Evolutionary conservation across 2,113 vertebrate genomes (phyloP), one percentile per base, ranked within the genome.

Genomic region (Tragelaphus scriptus): DNA sequence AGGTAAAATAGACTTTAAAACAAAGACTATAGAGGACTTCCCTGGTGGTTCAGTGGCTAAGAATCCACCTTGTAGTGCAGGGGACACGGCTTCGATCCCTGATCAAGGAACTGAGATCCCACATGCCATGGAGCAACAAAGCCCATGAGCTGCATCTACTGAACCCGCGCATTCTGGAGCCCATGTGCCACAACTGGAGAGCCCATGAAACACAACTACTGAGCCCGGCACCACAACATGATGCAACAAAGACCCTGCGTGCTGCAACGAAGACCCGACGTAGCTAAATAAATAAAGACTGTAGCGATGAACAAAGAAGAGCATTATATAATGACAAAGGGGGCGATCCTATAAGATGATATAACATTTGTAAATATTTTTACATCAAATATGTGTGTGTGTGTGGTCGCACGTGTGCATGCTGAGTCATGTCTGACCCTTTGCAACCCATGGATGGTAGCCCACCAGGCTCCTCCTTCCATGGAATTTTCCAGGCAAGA

Each of bases 181-280:
- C 40, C 23, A 7, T 7, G 36, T 25, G 71, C 21, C 40, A 77
- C 71, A 44, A 77, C 71, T 44, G 23, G 71, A 44, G 40, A 77
- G 71, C 40, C 71, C 71, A 44, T 44, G 71, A 6, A 44, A 44
- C 36, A 10, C 36, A 26, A 26, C 23, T 26, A 26, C 71, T 44
- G 71, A 26, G 36, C 71, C 71, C 3, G 0, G 40, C 40, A 15
- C 40, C 71, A 77, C 40, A 25, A 15, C 40, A 14, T 12, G 68
- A 75, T 13, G 21, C 68, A 75, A 6, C 21, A 14, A 44, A 44
- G 12, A 44, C 15, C 23, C 23, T 15, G 23, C 3, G 0, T 26
- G 71, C 71, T 0, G 0, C 71, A 44, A 15, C 71, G 26, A 44
- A 77, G 71, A 15, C 23, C 71, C 0, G 0, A 44, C 7, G 3